These are phyloP conservation scores for Ptychadena robeensis DNA, from an alignment of 2,797 vertebrate genomes.

Conservation along the genomic window DNA sequence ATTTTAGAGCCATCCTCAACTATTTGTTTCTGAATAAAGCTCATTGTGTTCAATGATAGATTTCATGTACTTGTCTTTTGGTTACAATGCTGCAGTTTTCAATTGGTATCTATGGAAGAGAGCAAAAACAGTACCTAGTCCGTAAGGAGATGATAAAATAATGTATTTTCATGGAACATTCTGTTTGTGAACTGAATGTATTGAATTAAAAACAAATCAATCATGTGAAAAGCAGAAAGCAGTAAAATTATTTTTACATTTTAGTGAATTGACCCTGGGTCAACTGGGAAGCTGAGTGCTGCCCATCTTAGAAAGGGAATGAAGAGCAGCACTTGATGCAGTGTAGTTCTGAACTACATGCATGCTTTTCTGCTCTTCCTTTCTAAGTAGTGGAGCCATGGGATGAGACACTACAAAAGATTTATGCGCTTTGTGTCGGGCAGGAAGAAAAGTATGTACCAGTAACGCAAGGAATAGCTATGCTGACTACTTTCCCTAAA, in stretches of 20 bases:
- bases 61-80: no score
- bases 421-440: background rate
- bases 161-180: background rate
- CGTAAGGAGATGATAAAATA: background rate
- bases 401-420: background rate
- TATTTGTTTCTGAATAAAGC: no score
- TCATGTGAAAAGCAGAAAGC: background rate
- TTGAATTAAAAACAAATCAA: no score
- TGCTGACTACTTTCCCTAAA: background rate
- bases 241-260: background rate
- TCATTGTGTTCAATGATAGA: no score
- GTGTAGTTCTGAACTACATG: background rate
- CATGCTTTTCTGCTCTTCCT: background rate
- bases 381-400: background rate
- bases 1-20: no score
- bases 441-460: background rate
- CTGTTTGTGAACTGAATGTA: background rate
- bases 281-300: background rate
- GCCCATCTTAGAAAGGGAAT: background rate
- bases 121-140: no score
- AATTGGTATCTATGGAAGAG: no score
- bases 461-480: background rate
- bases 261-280: background rate
- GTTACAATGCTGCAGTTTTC: no score
- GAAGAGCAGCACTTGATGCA: background rate